These are phyloP conservation scores for Homalodisca vitripennis DNA, from an alignment of 1,140 invertebrate genomes.

Conservation along the genomic window DNA sequence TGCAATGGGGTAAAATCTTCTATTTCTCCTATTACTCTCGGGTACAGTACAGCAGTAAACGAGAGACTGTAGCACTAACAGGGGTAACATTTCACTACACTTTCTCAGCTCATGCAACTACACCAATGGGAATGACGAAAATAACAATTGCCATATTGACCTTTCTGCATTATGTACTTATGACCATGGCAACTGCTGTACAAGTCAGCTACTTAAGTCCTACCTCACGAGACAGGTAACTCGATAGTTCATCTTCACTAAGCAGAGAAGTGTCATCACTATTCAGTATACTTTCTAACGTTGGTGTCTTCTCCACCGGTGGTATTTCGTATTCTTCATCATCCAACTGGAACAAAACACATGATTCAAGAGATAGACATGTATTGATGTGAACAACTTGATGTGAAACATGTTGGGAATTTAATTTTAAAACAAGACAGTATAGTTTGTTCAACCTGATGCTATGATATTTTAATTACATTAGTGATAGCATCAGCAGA, in stretches of 20 bases:
- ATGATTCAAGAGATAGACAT: background rate
- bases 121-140: constrained; percentile 1
- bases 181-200: background rate
- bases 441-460: too few species aligned
- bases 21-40: too few species aligned
- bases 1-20: too few species aligned
- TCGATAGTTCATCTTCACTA: constrained; percentile 54
- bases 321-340: constrained; percentile 84
- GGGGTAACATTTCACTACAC: too few species aligned
- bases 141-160: background rate
- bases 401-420: background rate
- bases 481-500: too few species aligned
- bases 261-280: constrained; percentile 63
- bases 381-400: background rate
- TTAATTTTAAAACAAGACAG: background rate
- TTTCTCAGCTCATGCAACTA: too few species aligned
- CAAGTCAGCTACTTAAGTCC: constrained; percentile 5
- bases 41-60: too few species aligned
- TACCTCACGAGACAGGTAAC: constrained; percentile 44
- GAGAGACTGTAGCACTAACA: too few species aligned
- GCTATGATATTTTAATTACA: too few species aligned
- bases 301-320: constrained; percentile 70
- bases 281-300: constrained; percentile 82
- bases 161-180: background rate
- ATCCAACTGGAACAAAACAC: constrained; percentile 60